Base-by-base conservation (phyloP, 2,797 vertebrate genomes). In the Argyrosomus regius region DNA sequence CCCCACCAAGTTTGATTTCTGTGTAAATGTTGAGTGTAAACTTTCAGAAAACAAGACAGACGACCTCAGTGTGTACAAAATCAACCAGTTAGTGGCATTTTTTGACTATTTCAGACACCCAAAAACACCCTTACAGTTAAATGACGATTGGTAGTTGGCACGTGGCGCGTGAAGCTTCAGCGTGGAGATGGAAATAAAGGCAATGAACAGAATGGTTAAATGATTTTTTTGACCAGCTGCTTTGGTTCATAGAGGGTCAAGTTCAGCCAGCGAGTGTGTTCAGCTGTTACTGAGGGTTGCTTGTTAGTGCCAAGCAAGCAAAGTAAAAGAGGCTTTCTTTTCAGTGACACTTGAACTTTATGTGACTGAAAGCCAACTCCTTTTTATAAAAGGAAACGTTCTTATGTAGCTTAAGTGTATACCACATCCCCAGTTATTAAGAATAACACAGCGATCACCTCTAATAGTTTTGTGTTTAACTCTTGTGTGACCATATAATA, bases 151-250 rank as follows among this genome's bases (percentile, higher is more conserved):
- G 26, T 26, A 26, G 26, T 26, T 20, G 16, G 35, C 22, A 67
- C 18, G 16, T n/a, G 9, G 56, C 9, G 22, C 26, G 35, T 46
- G 20, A 65, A 65, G 22, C 46, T 65, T 58, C 20, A 35, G 22
- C 10, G 11, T 60, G 26, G 48, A 61, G 13, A 61, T 28, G 62
- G 16, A 60, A 72, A 59, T 39, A 50, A 48, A 60, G 11, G 14
- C 1, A 24, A 50, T 31, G 56, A 63, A 68, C 6, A 26, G 26
- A 74, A 43, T 20, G 54, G 3, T 20, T 28, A 3, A 31, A 65
- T 59, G 35, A 53, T 60, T 35, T 66, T 45, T 59, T 16, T 57
- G 43, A 41, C n/a, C 57, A 46, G 9, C 43, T 70, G 26, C 35
- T 39, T 39, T 2, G 5, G 18, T 18, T 31, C 14, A 45, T 12